Percentiles rank a stretch among this genome's conserved stretches.
These are phyloP conservation scores for Sarcophaga caerulescens DNA, from an alignment of 2,888 invertebrate genomes.

Conservation along the genomic window DNA sequence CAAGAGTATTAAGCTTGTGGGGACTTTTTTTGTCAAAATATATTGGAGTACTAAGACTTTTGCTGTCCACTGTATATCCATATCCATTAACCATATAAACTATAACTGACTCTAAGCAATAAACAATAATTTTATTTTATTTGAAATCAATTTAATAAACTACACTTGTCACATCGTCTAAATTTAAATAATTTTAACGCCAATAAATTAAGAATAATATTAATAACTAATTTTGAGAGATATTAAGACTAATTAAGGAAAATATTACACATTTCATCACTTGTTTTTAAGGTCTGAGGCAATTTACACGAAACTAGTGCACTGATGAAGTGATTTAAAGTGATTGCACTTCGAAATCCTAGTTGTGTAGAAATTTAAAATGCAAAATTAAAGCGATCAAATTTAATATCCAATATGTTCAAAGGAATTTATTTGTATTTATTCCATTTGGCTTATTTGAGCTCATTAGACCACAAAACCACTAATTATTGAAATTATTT, in stretches of 20 bases:
- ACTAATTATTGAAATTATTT: too few relatives aligned
- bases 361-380: too few relatives aligned
- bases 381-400: too few relatives aligned
- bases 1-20: too few relatives aligned
- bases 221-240: not conserved
- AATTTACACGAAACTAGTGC: not conserved
- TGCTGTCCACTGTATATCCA: too few relatives aligned
- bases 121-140: not conserved
- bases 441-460: too few relatives aligned
- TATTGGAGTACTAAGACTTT: too few relatives aligned
- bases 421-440: too few relatives aligned
- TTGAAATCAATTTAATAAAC: not conserved
- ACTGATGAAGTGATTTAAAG: not conserved
- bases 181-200: not conserved
- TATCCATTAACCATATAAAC: not conserved
- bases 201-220: not conserved
- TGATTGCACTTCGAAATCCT: too few relatives aligned
- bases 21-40: too few relatives aligned
- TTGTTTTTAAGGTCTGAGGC: not conserved
- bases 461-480: too few relatives aligned
- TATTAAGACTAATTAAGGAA: conserved; percentile 20
- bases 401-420: too few relatives aligned
- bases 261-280: conserved; percentile 65
- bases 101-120: not conserved
- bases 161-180: conserved; percentile 68